phyloP scores from a whole-genome alignment of 2,113 vertebrate species.

The Rhodinocichla rosea region DNA sequence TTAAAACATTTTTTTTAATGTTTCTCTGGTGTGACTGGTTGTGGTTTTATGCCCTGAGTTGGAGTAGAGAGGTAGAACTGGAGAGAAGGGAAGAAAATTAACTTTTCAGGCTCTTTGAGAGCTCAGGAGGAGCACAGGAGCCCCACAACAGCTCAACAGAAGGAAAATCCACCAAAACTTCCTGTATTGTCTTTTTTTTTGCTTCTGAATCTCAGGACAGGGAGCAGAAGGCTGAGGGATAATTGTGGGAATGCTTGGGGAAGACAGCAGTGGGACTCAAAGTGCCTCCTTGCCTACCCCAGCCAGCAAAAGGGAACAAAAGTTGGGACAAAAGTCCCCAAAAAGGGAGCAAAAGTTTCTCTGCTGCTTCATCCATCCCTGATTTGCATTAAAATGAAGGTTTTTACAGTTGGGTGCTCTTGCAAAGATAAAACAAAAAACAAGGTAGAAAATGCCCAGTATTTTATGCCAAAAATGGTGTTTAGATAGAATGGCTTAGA shows the following conservation, averaged over 20 bases:
- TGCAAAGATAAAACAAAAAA: neutral
- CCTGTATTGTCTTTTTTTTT: neutral
- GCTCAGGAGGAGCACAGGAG: neutral
- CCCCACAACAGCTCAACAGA: accelerated
- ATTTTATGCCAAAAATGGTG: neutral
- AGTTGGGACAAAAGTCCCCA: neutral
- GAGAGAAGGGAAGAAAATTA: neutral
- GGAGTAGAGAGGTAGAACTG: neutral
- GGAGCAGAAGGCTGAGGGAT: neutral
- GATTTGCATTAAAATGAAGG: neutral
- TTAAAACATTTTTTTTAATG: accelerated
- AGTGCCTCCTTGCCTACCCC: neutral
- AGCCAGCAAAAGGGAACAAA: neutral
- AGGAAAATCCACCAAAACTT: neutral
- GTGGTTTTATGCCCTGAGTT: neutral
- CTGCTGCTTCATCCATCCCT: neutral
- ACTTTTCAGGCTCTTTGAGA: neutral
- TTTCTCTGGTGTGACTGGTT: neutral
- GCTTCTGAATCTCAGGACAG: neutral
- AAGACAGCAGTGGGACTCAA: neutral
- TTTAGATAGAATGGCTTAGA: neutral
- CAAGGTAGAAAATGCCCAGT: neutral
- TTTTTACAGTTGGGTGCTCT: neutral
- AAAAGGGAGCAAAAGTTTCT: neutral
- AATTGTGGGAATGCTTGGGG: accelerated